phyloP scores from a whole-genome alignment of 2,797 vertebrate species.

The Pseudochirops corinnae region DNA sequence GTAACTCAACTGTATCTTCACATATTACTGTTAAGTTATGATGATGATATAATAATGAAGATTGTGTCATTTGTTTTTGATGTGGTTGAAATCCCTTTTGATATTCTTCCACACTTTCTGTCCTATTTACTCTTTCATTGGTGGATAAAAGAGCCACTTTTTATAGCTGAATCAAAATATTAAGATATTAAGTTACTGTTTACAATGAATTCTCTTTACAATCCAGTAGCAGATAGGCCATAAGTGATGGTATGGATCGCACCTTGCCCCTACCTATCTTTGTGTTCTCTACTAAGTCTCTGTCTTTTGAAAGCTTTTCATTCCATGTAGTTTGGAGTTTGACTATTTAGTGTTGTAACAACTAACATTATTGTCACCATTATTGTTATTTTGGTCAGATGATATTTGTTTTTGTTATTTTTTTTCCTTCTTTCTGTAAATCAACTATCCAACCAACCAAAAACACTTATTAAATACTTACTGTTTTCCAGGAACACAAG shows the following conservation, averaged over 20 bases:
- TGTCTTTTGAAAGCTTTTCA: neutral
- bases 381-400: neutral
- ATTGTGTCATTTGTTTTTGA: neutral
- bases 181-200: neutral
- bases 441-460: neutral
- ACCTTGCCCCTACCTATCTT: neutral
- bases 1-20: conserved; percentile 21
- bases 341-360: neutral
- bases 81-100: neutral
- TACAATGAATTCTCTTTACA: neutral
- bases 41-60: neutral
- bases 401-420: neutral
- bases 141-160: neutral
- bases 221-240: neutral
- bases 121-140: neutral
- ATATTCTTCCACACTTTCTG: neutral
- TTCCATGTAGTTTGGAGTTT: neutral
- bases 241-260: neutral
- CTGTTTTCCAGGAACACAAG: neutral
- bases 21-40: neutral
- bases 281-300: neutral
- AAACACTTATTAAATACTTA: neutral
- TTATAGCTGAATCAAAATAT: neutral
- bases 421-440: neutral
- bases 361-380: neutral